Base-by-base conservation (phyloP, 2,888 invertebrate genomes). In the Schrankia costaestrigalis region DNA sequence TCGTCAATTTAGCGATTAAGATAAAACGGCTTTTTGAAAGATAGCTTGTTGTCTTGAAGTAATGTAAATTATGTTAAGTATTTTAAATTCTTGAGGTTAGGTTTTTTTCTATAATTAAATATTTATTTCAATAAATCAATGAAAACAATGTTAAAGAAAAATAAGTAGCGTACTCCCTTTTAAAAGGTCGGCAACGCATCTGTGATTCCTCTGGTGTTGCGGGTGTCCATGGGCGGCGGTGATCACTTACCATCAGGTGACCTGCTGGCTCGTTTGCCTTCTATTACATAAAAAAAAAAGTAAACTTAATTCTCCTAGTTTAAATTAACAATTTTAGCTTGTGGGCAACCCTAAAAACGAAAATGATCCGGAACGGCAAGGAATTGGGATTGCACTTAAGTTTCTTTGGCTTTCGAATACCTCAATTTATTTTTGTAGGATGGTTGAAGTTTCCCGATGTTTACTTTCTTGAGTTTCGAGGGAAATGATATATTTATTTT, bases 361-460 rank as follows among this genome's bases (percentile, higher is more conserved):
- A 41, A 30, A 30, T 47, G 39, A 40, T 42, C 23, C 22, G 26
- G 29, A 41, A 42, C 35, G 44, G 46, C 19, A 46, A 49, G 46
- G 40, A 57, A 49, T 57, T 48, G 50, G 32, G 43, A 41, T 57
- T 58, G 50, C 59, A 59, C 56, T 64, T 61, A 55, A 48, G 50
- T 52, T 61, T 44, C 52, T 54, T 51, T 46, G 46, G 53, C 44
- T 41, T 48, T 47, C 49, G 46, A 56, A 56, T 32, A 52, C 52
- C 55, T 46, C 51, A 57, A 64, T 63, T 62, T 64, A 60, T 63
- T 60, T 64, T 63, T 53, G 43, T 45, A 23, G 35, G 35, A 41
- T 45, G 55, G 45, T 56, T 44, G 46, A 57, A 41, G 37, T 42
- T 41, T 43, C 33, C 39, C 17, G 40, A 54, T 46, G 41, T 56